Base-by-base conservation (phyloP, 2,888 invertebrate genomes). In the Synergus gifuensis region DNA sequence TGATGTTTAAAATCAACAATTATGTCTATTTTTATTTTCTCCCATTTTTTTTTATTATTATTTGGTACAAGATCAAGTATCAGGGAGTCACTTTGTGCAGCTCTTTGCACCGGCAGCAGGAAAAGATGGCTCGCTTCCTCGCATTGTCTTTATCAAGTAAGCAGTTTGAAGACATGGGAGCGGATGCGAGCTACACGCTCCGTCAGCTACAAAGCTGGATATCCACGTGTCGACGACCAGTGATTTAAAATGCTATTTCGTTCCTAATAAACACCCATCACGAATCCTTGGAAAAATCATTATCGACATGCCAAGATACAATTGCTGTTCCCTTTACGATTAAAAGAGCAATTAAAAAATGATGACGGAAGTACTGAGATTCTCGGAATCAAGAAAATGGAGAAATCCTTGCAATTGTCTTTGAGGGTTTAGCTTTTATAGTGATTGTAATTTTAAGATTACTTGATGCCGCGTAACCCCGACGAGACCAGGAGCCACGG, bases 71-170 rank as follows among this genome's bases (percentile, higher is more conserved):
- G 73, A 73, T 73, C 73, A 36, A 54, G 73, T 73, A 73, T 69
- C 49, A 69, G 16, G 8, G 69, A 69, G 49, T 73, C 49, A 49
- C 11, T 73, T 73, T 73, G 73, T 49, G 11, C 54, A 28, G 73
- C 36, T 73, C 73, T 73, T 58, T 80, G 79, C 77, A 76, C 80
- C 76, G 80, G 82, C 86, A 88, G 87, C 88, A 89, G 90, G 89
- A 91, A 90, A 91, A 90, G 90, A 90, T 89, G 89, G 89, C 90
- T 88, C 88, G 89, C 88, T 91, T 91, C 91, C 91, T 90, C 86
- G 87, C 90, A 91, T 91, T 91, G 91, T 91, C 89, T 90, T 88
- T 88, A 86, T 85, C 87, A 85, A 87, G 89, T 87, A 87, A 85
- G 84, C 88, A 87, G 86, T 88, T 90, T 88, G 85, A 87, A 88